Conservation (phyloP, 2,113 vertebrate genomes). For the Otolemur garnettii region DNA sequence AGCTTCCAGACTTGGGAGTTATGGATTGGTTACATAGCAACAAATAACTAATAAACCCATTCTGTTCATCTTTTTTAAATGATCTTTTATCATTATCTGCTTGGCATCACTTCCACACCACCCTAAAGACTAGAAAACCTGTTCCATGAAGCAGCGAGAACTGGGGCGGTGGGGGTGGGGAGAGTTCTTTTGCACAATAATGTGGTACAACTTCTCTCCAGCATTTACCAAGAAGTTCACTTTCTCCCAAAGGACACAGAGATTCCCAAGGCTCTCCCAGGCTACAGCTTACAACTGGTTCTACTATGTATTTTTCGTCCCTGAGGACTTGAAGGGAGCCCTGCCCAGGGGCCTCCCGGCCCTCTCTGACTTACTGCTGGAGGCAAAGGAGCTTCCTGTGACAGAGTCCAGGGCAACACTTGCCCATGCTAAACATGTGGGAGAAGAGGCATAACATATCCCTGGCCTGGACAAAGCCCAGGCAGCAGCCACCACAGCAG, state of each 20-base stretch:
- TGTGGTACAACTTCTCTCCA: neutral
- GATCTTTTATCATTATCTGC: neutral
- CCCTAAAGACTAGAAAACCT: neutral
- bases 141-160: neutral
- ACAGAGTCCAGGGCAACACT: neutral
- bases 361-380: neutral
- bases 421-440: neutral
- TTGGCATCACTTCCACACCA: neutral
- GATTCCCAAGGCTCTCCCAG: neutral
- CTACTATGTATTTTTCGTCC: neutral
- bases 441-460: neutral
- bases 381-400: neutral
- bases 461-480: neutral
- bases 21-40: neutral
- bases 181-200: neutral
- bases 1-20: neutral
- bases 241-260: neutral
- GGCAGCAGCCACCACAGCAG: neutral
- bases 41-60: neutral
- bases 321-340: neutral
- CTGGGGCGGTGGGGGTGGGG: too few species aligned
- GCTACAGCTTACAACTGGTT: neutral
- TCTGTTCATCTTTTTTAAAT: neutral
- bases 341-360: neutral
- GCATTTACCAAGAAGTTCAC: neutral